Conservation (phyloP, 1,140 invertebrate species). For the Drosophila azteca region DNA sequence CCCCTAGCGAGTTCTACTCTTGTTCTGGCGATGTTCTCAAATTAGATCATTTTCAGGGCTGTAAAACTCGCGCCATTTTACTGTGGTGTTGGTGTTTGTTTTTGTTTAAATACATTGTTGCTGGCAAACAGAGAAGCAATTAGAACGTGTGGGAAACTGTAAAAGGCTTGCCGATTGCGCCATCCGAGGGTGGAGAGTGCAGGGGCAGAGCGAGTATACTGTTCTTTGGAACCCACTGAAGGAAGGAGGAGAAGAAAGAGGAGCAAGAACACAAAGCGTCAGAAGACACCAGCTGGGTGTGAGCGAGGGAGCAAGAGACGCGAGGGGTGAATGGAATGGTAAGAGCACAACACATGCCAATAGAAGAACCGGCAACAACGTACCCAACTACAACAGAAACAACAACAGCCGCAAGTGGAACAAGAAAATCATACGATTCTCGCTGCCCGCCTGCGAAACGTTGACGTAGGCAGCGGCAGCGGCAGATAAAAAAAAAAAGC, state of each 20-base stretch:
- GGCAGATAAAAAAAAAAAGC: conserved; percentile 51
- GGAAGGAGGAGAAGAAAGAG: conserved; percentile 9
- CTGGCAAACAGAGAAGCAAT: conserved; percentile 12
- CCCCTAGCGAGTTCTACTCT: too few species aligned
- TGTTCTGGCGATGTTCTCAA: not conserved
- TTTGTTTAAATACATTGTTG: conserved; percentile 29
- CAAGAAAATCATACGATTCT: conserved; percentile 77
- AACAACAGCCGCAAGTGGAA: conserved; percentile 39
- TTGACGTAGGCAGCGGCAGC: conserved; percentile 44
- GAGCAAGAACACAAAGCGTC: conserved; percentile 15
- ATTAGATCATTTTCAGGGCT: conserved; percentile 25
- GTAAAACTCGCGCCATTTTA: conserved; percentile 9
- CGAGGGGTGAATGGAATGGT: not conserved
- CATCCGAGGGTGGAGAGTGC: not conserved
- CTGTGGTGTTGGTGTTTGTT: conserved; percentile 5
- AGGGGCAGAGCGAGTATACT: conserved; percentile 1
- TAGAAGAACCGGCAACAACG: conserved; percentile 43
- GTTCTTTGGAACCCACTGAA: conserved; percentile 3
- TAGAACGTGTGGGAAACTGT: conserved; percentile 20
- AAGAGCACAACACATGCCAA: conserved; percentile 40
- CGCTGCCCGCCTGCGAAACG: conserved; percentile 46
- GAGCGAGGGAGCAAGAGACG: not conserved
- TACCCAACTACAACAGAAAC: conserved; percentile 8
- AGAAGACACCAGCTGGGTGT: conserved; percentile 17
- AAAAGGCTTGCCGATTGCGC: conserved; percentile 3